Evolutionary conservation across 1,140 invertebrate species (phyloP).

Genomic region (Ceratoteleas bidentatus): DNA sequence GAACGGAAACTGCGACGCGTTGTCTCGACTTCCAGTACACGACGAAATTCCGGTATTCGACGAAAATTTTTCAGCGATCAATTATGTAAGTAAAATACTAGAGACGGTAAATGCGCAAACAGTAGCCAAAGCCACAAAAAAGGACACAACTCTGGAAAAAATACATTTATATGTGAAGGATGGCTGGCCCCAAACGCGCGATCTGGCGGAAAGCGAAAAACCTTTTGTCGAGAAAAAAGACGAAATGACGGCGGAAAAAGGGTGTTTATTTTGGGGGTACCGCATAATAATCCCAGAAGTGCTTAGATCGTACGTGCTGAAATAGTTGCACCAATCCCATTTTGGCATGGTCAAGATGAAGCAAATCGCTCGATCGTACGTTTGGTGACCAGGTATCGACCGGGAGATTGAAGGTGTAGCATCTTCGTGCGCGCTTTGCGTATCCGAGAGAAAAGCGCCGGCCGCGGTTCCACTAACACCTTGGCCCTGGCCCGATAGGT

Average conservation of each 20-base stretch:
- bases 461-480: constrained; percentile 9
- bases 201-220: not conserved
- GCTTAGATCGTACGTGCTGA: constrained; percentile 4
- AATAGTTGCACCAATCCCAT: constrained; percentile 71
- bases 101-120: too few relatives aligned
- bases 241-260: constrained; percentile 2
- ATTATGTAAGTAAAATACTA: too few relatives aligned
- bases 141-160: too few relatives aligned
- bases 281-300: not conserved
- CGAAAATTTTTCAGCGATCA: too few relatives aligned
- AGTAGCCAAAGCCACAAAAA: too few relatives aligned
- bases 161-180: too few relatives aligned
- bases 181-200: too few relatives aligned
- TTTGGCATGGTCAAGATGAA: constrained; percentile 80
- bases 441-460: constrained; percentile 43
- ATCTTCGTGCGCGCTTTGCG: constrained; percentile 26
- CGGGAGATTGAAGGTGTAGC: constrained; percentile 51
- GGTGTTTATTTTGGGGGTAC: constrained; percentile 9
- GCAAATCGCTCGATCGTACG: constrained; percentile 72
- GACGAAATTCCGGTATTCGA: too few relatives aligned
- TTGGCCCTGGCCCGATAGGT: constrained; percentile 8
- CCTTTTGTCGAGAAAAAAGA: not conserved
- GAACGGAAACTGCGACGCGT: too few relatives aligned
- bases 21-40: too few relatives aligned
- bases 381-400: constrained; percentile 79